A percentile compares a stretch with the other conserved stretches of the same genome.
phyloP scores from a whole-genome alignment of 2,797 vertebrate genomes.

The Meda fulgida region DNA sequence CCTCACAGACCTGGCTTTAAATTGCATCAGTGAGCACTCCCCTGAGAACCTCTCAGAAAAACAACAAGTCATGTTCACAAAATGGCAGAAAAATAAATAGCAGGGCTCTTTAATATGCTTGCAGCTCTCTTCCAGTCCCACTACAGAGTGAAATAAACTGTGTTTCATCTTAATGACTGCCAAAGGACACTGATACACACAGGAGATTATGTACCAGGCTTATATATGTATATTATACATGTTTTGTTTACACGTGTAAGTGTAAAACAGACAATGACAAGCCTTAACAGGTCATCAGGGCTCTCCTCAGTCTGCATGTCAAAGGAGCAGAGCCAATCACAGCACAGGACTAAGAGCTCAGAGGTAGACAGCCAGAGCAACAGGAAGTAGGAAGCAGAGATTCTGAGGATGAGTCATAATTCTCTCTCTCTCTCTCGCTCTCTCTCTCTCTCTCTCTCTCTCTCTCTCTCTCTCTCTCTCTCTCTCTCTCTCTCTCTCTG shows the following conservation, averaged over 20 bases:
- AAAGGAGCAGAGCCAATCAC: conserved; percentile 23
- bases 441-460: no score
- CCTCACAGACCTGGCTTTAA: conserved; percentile 12
- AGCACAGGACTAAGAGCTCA: conserved; percentile 14
- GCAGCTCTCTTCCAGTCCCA: not conserved
- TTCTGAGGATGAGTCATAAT: conserved; percentile 43
- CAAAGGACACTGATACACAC: conserved; percentile 15
- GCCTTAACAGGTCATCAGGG: conserved; percentile 13
- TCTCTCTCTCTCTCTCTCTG: not conserved
- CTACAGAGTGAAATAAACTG: conserved; percentile 4
- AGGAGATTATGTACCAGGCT: not conserved
- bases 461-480: not conserved
- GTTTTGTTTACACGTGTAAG: not conserved
- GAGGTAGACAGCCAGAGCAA: conserved; percentile 1
- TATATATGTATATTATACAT: not conserved
- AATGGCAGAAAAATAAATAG: conserved; percentile 26
- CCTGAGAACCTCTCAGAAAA: conserved; percentile 22
- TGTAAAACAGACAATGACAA: conserved; percentile 26
- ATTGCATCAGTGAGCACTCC: conserved; percentile 11
- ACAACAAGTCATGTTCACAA: conserved; percentile 3
- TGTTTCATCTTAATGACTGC: conserved; percentile 31
- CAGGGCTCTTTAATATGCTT: not conserved
- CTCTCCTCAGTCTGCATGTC: conserved; percentile 25
- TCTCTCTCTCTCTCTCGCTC: not conserved
- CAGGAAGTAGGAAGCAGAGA: conserved; percentile 28